Conservation (phyloP, 2,113 vertebrate genomes). For the Aphyosemion australe region DNA sequence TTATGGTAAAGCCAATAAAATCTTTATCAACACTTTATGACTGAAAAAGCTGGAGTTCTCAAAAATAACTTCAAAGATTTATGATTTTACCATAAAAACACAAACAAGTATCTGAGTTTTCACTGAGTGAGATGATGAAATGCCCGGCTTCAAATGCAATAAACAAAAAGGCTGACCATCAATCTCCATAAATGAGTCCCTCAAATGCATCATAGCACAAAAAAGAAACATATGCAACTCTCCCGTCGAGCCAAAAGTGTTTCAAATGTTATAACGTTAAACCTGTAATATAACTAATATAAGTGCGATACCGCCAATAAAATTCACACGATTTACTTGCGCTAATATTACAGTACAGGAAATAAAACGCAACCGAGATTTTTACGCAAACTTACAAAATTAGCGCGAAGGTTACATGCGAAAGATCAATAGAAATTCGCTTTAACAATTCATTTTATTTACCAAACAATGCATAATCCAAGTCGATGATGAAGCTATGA, state of each 20-base stretch:
- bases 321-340: constrained; percentile 5
- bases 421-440: constrained; percentile 25
- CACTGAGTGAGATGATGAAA: too few relatives aligned
- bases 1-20: neutral
- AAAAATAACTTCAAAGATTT: neutral
- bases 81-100: neutral
- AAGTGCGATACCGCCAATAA: neutral
- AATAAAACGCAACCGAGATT: constrained; percentile 35
- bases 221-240: neutral
- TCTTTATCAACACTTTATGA: neutral
- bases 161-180: neutral
- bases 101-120: neutral
- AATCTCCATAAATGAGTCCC: neutral
- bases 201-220: neutral
- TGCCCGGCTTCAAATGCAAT: too few relatives aligned
- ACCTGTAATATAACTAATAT: neutral
- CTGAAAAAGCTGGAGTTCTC: neutral
- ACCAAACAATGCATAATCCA: constrained; percentile 67
- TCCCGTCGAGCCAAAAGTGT: neutral
- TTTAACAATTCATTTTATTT: constrained; percentile 38
- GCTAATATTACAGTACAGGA: constrained; percentile 20
- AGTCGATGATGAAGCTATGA: constrained; percentile 12
- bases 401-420: constrained; percentile 42
- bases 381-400: constrained; percentile 61
- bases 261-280: neutral